A percentile compares a stretch with the other conserved stretches of the same genome.
phyloP scores from a whole-genome alignment of 2,888 invertebrate genomes.

The Blastobasis adustella region DNA sequence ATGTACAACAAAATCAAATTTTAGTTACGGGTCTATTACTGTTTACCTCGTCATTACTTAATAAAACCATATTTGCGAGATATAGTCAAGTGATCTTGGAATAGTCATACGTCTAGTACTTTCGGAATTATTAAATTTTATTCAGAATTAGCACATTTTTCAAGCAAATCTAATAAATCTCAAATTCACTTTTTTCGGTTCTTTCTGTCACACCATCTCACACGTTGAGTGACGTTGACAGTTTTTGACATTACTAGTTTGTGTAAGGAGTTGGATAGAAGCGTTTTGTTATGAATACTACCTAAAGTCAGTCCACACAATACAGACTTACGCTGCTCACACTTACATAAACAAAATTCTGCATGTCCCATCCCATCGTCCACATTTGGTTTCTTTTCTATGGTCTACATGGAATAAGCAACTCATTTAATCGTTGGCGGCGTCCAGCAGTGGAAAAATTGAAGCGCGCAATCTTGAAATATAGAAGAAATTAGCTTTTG shows the following conservation, averaged over 20 bases:
- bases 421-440: too few relatives aligned
- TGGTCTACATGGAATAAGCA: too few relatives aligned
- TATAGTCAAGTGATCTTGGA: slow-evolving; percentile 9
- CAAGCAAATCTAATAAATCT: slow-evolving; percentile 13
- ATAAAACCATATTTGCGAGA: slow-evolving; percentile 74
- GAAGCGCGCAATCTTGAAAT: too few relatives aligned
- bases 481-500: too few relatives aligned
- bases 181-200: slow-evolving; percentile 8
- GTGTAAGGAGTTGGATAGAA: too few relatives aligned
- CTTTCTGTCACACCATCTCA: slow-evolving; percentile 5
- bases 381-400: too few relatives aligned
- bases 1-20: background rate
- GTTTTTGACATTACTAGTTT: background rate
- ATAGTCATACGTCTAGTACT: slow-evolving; percentile 11
- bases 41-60: slow-evolving; percentile 79
- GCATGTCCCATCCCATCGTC: too few relatives aligned
- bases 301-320: too few relatives aligned
- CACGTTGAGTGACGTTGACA: slow-evolving; percentile 29
- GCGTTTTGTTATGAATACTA: too few relatives aligned
- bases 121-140: slow-evolving; percentile 11
- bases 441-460: too few relatives aligned
- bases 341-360: too few relatives aligned
- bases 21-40: background rate
- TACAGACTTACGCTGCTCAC: too few relatives aligned
- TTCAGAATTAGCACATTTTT: slow-evolving; percentile 27